Base-by-base conservation (phyloP, 2,888 invertebrate genomes). In the Hydropsyche betteni region DNA sequence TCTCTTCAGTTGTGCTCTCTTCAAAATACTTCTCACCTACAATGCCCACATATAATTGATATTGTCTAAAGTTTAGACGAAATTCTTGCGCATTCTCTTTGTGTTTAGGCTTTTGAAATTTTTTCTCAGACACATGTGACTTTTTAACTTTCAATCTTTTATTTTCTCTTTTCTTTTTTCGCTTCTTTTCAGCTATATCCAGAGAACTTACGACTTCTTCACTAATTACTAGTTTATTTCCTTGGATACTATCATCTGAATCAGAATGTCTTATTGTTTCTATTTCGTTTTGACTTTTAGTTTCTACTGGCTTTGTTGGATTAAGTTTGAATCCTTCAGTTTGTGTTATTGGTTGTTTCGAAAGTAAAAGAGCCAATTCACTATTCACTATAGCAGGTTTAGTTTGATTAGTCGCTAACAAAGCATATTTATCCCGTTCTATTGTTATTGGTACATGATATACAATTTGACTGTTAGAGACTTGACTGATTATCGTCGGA, bases 121-220 rank as follows among this genome's bases (percentile, higher is more conserved):
- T 64, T 74, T 68, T 50, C 14, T 74, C 74, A 7, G 69, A 69
- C 38, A 12, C 34, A 7, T 53, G 44, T 5, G 55, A 38, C 7
- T 77, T 61, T 52, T 68, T 74, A 55, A 58, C 16, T 24, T n/a
- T 53, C 7, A 75, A n/a, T 36, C 53, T 71, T 52, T 75, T 79
- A 33, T 71, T 74, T 68, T 78, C 77, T 50, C 89, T 82, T 68
- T 87, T 85, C 61, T 87, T 80, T 72, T 87, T 85, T 80, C 86
- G 86, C 76, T 86, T 83, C 80, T 86, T 88, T 80, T 89, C 89
- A 74, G 89, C 89, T 64, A 88, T 80, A 80, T 90, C 90, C 80
- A 90, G 82, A 14, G 86, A 82, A 80, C 87, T 87, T 0, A 86
- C 75, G 80, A 86, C 86, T 14, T 87, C 86, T 53, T 75, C 76